Base-by-base conservation (phyloP, 2,888 invertebrate species). In the Aspidiotus rigidus region DNA sequence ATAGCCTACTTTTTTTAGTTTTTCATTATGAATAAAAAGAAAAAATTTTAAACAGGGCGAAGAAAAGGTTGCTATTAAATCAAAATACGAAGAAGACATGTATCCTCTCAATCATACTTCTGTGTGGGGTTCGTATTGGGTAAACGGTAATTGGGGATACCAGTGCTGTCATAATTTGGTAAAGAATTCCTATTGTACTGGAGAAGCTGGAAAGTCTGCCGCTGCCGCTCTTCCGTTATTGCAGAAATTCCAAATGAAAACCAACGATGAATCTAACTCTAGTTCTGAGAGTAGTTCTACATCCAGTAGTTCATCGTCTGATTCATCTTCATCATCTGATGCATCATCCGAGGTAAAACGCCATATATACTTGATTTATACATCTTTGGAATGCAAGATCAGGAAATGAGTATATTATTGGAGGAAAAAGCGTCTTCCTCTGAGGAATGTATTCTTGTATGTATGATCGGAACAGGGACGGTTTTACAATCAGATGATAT, bases 91-190 rank as follows among this genome's bases (percentile, higher is more conserved):
- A 77, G 99, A 99, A 79, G 97, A 99, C 78, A 85, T 91, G 16
- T 84, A 86, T 73, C 86, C 89, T 8, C 93, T 93, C 77, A 99
- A 99, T 79, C 99, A 99, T 78, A 90, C 89, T 0, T 85, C 88
- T 0, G 90, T 98, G 7, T 99, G 93, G 91, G 99, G 99, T 6
- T 97, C 97, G 0, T 96, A 83, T 78, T 99, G 98, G 97, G 84
- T 84, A 74, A 86, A 86, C 64, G 95, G 94, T 0, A 83, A 85
- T 71, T 99, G 99, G 99, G 99, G 98, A 0, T 99, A 87, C 79
- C 89, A 89, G 76, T 99, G 99, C 76, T 99, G 99, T 78, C 88
- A 94, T 77, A 93, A 93, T 0, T 87, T 89, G 72, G 85, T 98
- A 9, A 89, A 89, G 82, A 89, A 91, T 81, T 90, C 91, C 0